Evolutionary conservation across 2,888 invertebrate species (phyloP), one percentile per base, ranked within the genome.

Genomic region (Neria commutata): DNA sequence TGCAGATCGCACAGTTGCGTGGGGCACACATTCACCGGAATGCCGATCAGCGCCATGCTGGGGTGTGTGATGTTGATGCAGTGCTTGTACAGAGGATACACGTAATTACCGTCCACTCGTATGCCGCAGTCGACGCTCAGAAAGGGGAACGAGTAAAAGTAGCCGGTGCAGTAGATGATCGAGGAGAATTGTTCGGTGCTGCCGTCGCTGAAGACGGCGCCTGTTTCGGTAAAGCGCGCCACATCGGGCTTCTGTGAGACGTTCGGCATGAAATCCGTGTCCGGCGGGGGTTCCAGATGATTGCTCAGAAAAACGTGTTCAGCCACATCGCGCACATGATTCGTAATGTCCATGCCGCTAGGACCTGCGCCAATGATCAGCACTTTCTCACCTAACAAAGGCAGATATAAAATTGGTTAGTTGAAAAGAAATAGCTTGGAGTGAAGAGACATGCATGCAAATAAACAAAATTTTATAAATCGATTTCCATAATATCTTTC

Each of bases 1-100:
- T 94, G 94, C 61, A 91, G 79, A 74, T 95, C 92, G 73, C 91
- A 93, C 83, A 91, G 87, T 45, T 91, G 91, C 81, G 94, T 92
- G 0, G 94, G 91, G 73, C 90, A 90, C 14, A 92, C 89, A 63
- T 87, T 87, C 77, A 88, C 91, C 0, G 92, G 91, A 34, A 95
- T 84, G 0, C 95, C 95, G 62, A 95, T 86, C 65, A 95, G 87
- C 56, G 88, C 89, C 86, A 95, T 87, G 1, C 88, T 87, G 1
- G 94, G 92, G 71, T 89, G 87, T 67, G 89, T 84, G 49, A 91
- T 89, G 77, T 94, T 91, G 53, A 95, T 86, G 55, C 94, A 81
- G 77, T 96, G 95, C 78, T 93, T 92, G 85, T 92, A 94, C 5
- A 95, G 84, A 0, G 92, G 91, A 67, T 88, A 87, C 50, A 95